phyloP scores from a whole-genome alignment of 2,888 invertebrate species.

The Magallana nippona region DNA sequence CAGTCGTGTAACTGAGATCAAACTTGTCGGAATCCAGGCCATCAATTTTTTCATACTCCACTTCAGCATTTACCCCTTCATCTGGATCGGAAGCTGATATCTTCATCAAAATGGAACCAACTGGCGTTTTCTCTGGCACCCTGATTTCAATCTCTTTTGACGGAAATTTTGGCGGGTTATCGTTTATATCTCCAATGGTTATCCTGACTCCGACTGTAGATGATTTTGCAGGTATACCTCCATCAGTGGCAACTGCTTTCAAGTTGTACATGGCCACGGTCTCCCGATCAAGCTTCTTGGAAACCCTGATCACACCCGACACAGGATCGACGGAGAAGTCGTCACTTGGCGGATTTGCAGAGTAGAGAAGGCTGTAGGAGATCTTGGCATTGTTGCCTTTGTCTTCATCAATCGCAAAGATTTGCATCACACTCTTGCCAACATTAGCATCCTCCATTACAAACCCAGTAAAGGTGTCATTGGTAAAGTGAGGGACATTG shows the following conservation, averaged over 20 bases:
- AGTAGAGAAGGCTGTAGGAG: slow-evolving; percentile 83
- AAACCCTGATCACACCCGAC: slow-evolving; percentile 94
- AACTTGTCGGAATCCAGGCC: slow-evolving; percentile 92
- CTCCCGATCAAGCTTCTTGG: slow-evolving; percentile 94
- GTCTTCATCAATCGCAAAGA: slow-evolving; percentile 94
- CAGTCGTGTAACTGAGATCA: slow-evolving; percentile 83
- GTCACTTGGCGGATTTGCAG: slow-evolving; percentile 86
- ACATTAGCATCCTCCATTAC: slow-evolving; percentile 94
- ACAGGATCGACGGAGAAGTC: slow-evolving; percentile 95
- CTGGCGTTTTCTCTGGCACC: slow-evolving; percentile 96
- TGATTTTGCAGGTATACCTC: slow-evolving; percentile 86
- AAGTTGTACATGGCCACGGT: slow-evolving; percentile 91
- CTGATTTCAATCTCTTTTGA: slow-evolving; percentile 92
- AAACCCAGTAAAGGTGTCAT: slow-evolving; percentile 91
- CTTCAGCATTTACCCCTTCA: slow-evolving; percentile 93
- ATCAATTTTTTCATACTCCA: slow-evolving; percentile 95
- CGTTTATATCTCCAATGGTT: slow-evolving; percentile 96
- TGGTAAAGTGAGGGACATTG: slow-evolving; percentile 92
- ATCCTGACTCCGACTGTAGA: slow-evolving; percentile 88
- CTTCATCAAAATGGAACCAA: slow-evolving; percentile 95
- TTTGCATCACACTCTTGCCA: slow-evolving; percentile 94
- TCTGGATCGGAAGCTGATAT: slow-evolving; percentile 95
- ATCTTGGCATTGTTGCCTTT: slow-evolving; percentile 93
- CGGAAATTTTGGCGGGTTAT: slow-evolving; percentile 94
- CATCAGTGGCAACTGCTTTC: slow-evolving; percentile 92